Evolutionary conservation across 2,113 vertebrate species (phyloP).

Genomic region (Nipponia nippon): DNA sequence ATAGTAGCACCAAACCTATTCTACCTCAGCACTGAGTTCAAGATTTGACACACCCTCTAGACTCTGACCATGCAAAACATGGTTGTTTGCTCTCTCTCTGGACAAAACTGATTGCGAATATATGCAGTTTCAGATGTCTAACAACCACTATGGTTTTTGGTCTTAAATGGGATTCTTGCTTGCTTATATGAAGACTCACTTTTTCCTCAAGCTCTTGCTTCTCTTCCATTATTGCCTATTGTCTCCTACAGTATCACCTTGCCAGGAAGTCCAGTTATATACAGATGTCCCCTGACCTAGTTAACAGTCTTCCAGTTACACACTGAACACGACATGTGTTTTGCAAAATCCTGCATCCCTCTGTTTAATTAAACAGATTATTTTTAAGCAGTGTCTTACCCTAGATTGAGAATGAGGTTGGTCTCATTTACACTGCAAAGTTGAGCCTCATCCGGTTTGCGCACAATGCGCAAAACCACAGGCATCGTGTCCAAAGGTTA

Average conservation of each 20-base stretch:
- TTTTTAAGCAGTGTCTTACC: background rate
- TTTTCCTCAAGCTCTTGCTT: background rate
- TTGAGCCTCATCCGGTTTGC: fast-evolving
- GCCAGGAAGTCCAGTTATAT: background rate
- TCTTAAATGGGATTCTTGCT: background rate
- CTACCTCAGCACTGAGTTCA: background rate
- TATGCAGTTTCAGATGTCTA: background rate
- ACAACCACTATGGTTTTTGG: background rate
- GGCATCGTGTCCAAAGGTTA: fast-evolving
- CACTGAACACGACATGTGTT: fast-evolving
- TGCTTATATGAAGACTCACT: background rate
- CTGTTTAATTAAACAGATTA: background rate
- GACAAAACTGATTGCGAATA: background rate
- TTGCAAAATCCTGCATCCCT: background rate
- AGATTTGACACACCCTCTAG: background rate
- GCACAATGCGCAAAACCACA: fast-evolving
- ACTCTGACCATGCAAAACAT: background rate
- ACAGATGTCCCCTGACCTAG: background rate
- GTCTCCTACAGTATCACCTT: background rate
- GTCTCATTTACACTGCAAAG: background rate
- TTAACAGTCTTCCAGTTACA: background rate
- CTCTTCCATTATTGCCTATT: background rate
- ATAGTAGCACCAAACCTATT: background rate
- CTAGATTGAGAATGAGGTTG: background rate
- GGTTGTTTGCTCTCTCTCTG: background rate